Conservation (phyloP, 2,797 vertebrate species). For the Geotrypetes seraphini region DNA sequence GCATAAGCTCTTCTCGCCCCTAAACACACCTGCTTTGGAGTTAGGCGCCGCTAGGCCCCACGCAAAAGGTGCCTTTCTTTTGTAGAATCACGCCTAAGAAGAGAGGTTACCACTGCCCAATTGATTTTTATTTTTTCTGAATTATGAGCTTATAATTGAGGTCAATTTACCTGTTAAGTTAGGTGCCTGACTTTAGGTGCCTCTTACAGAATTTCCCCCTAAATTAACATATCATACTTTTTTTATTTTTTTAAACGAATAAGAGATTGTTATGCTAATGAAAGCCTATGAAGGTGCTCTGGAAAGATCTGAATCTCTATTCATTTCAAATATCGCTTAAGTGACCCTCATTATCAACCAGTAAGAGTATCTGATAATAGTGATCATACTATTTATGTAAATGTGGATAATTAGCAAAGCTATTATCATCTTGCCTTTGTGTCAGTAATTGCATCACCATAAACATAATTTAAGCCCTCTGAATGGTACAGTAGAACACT, state of each 20-base stretch:
- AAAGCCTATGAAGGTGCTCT: conserved; percentile 2
- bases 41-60: too few species aligned
- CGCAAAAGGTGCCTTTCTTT: too few species aligned
- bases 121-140: too few species aligned
- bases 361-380: conserved; percentile 25
- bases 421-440: conserved; percentile 24
- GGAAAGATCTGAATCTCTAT: conserved; percentile 18
- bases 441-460: conserved; percentile 32
- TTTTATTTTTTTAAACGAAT: neutral
- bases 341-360: conserved; percentile 14
- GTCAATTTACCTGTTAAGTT: too few species aligned
- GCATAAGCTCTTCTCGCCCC: too few species aligned
- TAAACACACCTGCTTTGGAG: too few species aligned
- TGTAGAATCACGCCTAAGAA: too few species aligned
- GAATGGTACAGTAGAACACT: conserved; percentile 16
- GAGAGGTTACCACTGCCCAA: too few species aligned
- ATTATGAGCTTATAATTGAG: too few species aligned
- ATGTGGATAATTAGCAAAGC: conserved; percentile 31
- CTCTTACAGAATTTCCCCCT: too few species aligned
- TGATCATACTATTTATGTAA: conserved; percentile 23
- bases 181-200: too few species aligned
- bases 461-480: conserved; percentile 41
- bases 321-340: conserved; percentile 25
- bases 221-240: too few species aligned
- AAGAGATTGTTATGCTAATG: neutral